Evolutionary conservation across 2,797 vertebrate species (phyloP), one percentile per base, ranked within the genome.

Genomic region (Typhlichthys eigenmanni): DNA sequence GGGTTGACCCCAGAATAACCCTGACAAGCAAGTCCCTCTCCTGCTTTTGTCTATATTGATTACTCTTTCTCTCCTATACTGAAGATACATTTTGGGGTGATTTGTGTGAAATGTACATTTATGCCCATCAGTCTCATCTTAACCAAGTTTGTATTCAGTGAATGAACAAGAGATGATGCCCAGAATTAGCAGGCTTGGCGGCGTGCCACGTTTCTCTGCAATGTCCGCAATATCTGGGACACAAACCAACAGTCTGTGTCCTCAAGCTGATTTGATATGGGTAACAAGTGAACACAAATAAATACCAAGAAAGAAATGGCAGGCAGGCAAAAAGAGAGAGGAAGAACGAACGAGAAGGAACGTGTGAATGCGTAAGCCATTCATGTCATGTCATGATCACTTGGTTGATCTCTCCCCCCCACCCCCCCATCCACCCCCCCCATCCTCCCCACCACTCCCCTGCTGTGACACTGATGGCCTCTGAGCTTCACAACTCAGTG

Each of bases 161-260:
- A 76, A 79, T 73, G 73, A 77, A 74, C 62, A 64, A 65, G 65
- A 66, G 75, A 75, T 79, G 66, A 73, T 64, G 62, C 71, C 69
- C 67, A 73, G 75, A 48, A 61, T 34, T 55, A 46, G 54, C 56
- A 73, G 74, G 68, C 75, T 55, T 51, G n/a, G 71, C 72, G 48
- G 64, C 58, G 47, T 29, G 51, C 65, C 53, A 75, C 54, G 47
- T 66, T 29, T 19, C 62, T 53, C 55, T 56, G 75, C 63, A 69
- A 62, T 48, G 3, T 0, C 6, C 48, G 60, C 55, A 68, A 43
- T 77, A 55, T 65, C 60, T 64, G 60, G 47, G 70, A 63, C 48
- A 14, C 24, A 49, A 50, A 64, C 48, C 51, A 52, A 68, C 38
- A 55, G 48, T 69, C 12, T 1, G 38, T 34, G 43, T 70, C 70